These are phyloP conservation scores for Pungitius pungitius DNA, from an alignment of 2,113 vertebrate genomes.

Conservation along the genomic window DNA sequence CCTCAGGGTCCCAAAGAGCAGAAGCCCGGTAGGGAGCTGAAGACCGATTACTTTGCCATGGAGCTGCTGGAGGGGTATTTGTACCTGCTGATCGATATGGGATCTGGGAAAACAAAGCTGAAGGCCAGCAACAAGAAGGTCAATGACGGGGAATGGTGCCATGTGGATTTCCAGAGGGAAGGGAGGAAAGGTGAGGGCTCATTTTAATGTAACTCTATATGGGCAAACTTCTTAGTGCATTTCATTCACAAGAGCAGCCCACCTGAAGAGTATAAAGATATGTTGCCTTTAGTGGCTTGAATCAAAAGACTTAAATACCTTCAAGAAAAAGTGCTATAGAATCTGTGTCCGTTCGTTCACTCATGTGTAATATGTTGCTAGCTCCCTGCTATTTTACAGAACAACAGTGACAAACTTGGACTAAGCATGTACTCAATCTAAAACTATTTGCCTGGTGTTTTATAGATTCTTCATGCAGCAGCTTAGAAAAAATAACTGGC, in stretches of 20 bases:
- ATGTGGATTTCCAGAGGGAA: constrained; percentile 94
- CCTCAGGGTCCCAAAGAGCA: constrained; percentile 79
- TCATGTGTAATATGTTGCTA: neutral
- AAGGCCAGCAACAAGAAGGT: constrained; percentile 92
- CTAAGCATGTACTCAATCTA: neutral
- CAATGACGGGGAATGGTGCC: constrained; percentile 94
- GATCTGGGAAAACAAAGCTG: constrained; percentile 89
- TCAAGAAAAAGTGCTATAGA: neutral
- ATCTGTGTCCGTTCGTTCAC: neutral
- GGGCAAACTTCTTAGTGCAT: neutral
- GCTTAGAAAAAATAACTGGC: neutral
- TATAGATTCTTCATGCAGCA: neutral
- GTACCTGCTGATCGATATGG: constrained; percentile 93
- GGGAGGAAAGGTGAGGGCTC: constrained; percentile 87
- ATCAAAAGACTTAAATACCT: neutral
- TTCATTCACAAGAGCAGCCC: neutral
- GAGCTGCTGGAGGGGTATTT: constrained; percentile 92
- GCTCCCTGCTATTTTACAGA: neutral
- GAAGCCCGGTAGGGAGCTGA: constrained; percentile 79
- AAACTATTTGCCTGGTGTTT: neutral
- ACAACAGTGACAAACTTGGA: neutral
- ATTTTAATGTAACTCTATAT: neutral
- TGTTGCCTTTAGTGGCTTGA: neutral
- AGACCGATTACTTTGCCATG: constrained; percentile 90
- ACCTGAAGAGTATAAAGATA: too few species aligned